Conservation (phyloP, 2,113 vertebrate genomes). For the Malurus alboscapulatus region DNA sequence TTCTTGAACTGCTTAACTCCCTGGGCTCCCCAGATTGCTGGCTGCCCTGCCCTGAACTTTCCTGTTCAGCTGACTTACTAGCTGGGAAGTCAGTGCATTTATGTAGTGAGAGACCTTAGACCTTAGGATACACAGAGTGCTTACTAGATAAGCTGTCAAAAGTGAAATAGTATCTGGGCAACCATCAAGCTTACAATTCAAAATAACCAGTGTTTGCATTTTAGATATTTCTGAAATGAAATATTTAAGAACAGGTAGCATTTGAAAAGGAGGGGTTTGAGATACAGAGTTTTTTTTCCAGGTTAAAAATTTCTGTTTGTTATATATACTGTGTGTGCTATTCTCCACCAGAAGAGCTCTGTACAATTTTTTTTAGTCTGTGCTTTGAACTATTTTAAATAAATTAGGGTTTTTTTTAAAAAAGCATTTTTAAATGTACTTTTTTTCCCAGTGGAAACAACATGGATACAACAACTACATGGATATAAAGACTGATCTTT, state of each 20-base stretch:
- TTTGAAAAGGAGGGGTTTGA: background rate
- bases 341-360: background rate
- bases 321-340: background rate
- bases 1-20: background rate
- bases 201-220: background rate
- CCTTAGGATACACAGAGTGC: background rate
- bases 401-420: fast-evolving
- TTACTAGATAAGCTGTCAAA: background rate
- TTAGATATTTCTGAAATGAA: background rate
- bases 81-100: background rate
- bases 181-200: background rate
- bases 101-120: background rate
- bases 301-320: background rate
- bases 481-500: background rate
- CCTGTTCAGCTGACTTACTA: background rate
- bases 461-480: background rate
- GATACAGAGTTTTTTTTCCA: background rate
- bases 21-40: background rate
- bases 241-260: background rate
- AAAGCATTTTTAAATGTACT: background rate
- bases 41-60: background rate
- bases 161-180: background rate
- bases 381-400: background rate
- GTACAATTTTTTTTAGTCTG: background rate
- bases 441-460: background rate